A percentile compares a stretch with the other conserved stretches of the same genome.
Conservation (phyloP, 2,888 invertebrate genomes). For the Drosophila colorata region DNA sequence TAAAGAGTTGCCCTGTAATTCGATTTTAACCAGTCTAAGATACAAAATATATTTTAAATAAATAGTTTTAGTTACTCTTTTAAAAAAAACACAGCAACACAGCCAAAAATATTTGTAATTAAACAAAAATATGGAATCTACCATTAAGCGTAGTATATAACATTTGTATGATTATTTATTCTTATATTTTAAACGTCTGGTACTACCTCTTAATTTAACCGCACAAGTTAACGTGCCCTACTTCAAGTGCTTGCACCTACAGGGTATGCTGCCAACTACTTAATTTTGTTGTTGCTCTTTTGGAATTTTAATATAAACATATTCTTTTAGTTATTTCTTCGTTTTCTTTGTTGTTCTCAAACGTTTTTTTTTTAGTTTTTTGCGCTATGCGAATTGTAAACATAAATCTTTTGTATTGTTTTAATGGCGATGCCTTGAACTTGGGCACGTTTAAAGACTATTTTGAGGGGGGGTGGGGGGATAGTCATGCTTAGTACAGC, state of each 20-base stretch:
- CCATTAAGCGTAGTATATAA: too few species aligned
- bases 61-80: too few species aligned
- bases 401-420: constrained; percentile 45
- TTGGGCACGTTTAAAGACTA: constrained; percentile 21
- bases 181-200: too few species aligned
- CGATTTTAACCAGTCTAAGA: background rate
- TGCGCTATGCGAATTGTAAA: constrained; percentile 49
- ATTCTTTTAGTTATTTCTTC: constrained; percentile 17
- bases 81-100: too few species aligned
- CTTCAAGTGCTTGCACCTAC: background rate
- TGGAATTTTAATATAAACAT: constrained; percentile 31
- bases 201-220: too few species aligned
- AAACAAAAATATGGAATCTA: too few species aligned
- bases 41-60: too few species aligned
- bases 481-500: constrained; percentile 34
- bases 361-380: constrained; percentile 5
- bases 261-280: constrained; percentile 17
- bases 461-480: background rate
- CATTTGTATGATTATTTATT: too few species aligned
- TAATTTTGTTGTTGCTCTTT: constrained; percentile 3
- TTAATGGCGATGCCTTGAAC: constrained; percentile 48
- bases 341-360: background rate
- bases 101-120: too few species aligned
- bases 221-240: background rate
- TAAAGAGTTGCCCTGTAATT: background rate